Evolutionary conservation across 2,797 vertebrate species (phyloP).

Genomic region (Chaetodon trifasciatus): DNA sequence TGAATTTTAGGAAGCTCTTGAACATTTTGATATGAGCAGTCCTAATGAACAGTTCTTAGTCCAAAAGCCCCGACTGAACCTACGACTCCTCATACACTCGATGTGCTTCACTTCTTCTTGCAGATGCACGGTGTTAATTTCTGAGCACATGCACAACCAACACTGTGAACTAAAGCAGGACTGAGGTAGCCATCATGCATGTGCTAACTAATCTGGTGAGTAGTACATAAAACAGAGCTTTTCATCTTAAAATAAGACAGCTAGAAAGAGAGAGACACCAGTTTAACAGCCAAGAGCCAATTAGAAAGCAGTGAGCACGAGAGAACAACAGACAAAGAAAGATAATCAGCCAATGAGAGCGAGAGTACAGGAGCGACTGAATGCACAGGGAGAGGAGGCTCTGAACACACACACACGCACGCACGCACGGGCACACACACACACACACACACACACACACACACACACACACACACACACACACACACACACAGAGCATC

Average conservation of each 20-base stretch:
- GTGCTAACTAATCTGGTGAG: neutral
- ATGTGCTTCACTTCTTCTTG: neutral
- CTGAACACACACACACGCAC: conserved; percentile 18
- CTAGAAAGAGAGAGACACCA: neutral
- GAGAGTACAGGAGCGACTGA: conserved; percentile 44
- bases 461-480: conserved; percentile 36
- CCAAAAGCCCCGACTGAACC: neutral
- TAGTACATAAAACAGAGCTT: neutral
- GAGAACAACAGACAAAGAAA: conserved; percentile 56
- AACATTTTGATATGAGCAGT: neutral
- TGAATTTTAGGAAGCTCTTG: neutral
- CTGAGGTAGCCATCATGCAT: neutral
- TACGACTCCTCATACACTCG: neutral
- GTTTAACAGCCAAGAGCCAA: conserved; percentile 28
- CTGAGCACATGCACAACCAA: neutral
- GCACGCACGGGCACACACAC: conserved; percentile 38
- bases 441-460: conserved; percentile 15
- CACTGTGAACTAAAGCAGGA: neutral
- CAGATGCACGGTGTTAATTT: neutral
- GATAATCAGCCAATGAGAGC: conserved; percentile 57
- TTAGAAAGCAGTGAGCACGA: conserved; percentile 45
- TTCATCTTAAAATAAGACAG: conserved; percentile 10
- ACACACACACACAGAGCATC: conserved; percentile 44
- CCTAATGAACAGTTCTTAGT: neutral
- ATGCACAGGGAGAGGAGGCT: conserved; percentile 39